These are phyloP conservation scores for Theocolax elegans DNA, from an alignment of 1,140 invertebrate species.

Conservation along the genomic window DNA sequence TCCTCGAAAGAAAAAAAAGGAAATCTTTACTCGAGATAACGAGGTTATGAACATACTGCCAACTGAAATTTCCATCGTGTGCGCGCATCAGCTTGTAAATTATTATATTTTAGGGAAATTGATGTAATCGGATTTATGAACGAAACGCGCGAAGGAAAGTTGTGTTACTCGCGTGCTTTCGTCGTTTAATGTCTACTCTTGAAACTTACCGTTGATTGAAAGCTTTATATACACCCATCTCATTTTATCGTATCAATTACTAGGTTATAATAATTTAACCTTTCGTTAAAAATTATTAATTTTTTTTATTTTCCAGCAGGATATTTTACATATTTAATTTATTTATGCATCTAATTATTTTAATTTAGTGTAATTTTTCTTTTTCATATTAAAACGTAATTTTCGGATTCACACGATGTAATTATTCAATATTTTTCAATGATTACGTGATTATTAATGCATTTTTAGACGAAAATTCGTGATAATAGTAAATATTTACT, in stretches of 20 bases:
- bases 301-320: background rate
- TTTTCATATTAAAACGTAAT: too few species aligned
- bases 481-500: too few species aligned
- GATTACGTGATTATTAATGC: too few species aligned
- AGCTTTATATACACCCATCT: conserved; percentile 1
- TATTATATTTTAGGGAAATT: conserved; percentile 21
- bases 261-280: background rate
- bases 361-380: too few species aligned
- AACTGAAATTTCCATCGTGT: background rate
- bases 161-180: background rate
- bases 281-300: background rate
- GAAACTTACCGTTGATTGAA: background rate
- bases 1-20: too few species aligned
- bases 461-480: too few species aligned
- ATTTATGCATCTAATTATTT: too few species aligned
- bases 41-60: conserved; percentile 31
- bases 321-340: too few species aligned
- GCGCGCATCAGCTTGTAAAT: conserved; percentile 19
- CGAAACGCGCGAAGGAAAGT: background rate
- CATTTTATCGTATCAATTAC: conserved; percentile 8
- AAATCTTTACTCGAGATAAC: conserved; percentile 19
- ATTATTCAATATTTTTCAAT: background rate
- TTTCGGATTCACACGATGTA: too few species aligned
- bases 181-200: background rate
- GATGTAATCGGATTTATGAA: conserved; percentile 34